phyloP scores from a whole-genome alignment of 1,140 invertebrate species.

The Amphibalanus amphitrite region DNA sequence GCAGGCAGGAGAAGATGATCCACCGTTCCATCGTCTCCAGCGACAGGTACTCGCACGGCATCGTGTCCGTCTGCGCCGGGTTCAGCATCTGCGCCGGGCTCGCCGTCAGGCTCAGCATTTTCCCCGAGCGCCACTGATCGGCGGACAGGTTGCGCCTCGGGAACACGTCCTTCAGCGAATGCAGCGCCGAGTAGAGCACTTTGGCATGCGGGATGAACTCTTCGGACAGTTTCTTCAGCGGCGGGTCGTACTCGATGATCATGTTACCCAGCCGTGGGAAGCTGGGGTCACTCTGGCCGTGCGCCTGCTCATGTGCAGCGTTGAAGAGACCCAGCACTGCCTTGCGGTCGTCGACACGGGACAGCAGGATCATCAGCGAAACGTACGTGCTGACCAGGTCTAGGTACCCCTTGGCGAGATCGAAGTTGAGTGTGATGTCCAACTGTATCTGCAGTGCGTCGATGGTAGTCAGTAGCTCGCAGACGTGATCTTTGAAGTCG shows the following conservation, averaged over 20 bases:
- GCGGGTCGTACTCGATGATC: conserved; percentile 94
- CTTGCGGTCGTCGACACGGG: conserved; percentile 92
- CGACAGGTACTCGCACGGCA: conserved; percentile 93
- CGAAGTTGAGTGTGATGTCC: conserved; percentile 89
- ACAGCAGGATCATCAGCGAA: conserved; percentile 87
- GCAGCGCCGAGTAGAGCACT: conserved; percentile 61
- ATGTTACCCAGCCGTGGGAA: conserved; percentile 90
- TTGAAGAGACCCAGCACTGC: conserved; percentile 92
- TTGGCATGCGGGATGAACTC: conserved; percentile 93
- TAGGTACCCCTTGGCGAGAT: conserved; percentile 86
- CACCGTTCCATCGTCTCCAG: conserved; percentile 88
- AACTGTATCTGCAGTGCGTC: conserved; percentile 87
- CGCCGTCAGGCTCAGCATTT: conserved; percentile 82
- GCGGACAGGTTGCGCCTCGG: conserved; percentile 75
- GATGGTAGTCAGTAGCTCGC: conserved; percentile 91
- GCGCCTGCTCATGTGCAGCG: conserved; percentile 88
- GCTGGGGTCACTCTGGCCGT: conserved; percentile 73
- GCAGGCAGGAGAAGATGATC: conserved; percentile 61
- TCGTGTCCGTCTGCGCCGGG: conserved; percentile 83
- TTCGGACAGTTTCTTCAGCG: conserved; percentile 87
- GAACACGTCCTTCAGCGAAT: conserved; percentile 75
- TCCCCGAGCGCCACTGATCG: conserved; percentile 80
- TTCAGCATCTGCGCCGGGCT: conserved; percentile 81
- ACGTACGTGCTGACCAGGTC: conserved; percentile 89
- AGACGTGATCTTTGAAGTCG: conserved; percentile 97